A percentile compares a stretch with the other conserved stretches of the same genome.
phyloP scores from a whole-genome alignment of 1,140 invertebrate genomes.

The Spodoptera litura region DNA sequence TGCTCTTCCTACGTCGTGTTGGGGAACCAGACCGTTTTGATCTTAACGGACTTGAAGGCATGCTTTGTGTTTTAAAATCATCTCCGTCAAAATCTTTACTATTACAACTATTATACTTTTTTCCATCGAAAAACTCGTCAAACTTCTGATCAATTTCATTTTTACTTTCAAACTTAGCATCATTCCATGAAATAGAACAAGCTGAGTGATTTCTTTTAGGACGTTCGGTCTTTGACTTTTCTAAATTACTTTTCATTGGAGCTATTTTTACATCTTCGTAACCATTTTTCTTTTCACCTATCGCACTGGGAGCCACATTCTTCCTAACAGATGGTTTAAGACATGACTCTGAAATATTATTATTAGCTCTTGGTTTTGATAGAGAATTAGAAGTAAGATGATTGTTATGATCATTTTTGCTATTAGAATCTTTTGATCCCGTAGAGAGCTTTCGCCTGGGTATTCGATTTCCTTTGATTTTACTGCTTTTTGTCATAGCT shows the following conservation, averaged over 20 bases:
- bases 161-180: constrained; percentile 69
- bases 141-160: constrained; percentile 77
- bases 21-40: constrained; percentile 66
- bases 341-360: constrained; percentile 37
- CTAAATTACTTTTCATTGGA: constrained; percentile 57
- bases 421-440: constrained; percentile 50
- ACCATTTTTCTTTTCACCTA: constrained; percentile 36
- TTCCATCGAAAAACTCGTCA: constrained; percentile 73
- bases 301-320: constrained; percentile 17
- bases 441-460: constrained; percentile 50
- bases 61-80: constrained; percentile 83
- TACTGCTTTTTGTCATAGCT: constrained; percentile 7
- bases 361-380: constrained; percentile 4
- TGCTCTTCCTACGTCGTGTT: constrained; percentile 71
- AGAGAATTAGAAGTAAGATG: neutral
- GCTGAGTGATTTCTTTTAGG: constrained; percentile 80
- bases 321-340: constrained; percentile 51
- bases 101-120: constrained; percentile 53
- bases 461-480: neutral
- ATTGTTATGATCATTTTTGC: constrained; percentile 21
- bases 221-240: constrained; percentile 61
- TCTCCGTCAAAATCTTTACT: constrained; percentile 54
- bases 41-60: constrained; percentile 86
- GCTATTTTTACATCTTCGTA: constrained; percentile 56
- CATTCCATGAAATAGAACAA: constrained; percentile 83